These are phyloP conservation scores for Danio kyathit DNA, from an alignment of 2,797 vertebrate species.

Conservation along the genomic window DNA sequence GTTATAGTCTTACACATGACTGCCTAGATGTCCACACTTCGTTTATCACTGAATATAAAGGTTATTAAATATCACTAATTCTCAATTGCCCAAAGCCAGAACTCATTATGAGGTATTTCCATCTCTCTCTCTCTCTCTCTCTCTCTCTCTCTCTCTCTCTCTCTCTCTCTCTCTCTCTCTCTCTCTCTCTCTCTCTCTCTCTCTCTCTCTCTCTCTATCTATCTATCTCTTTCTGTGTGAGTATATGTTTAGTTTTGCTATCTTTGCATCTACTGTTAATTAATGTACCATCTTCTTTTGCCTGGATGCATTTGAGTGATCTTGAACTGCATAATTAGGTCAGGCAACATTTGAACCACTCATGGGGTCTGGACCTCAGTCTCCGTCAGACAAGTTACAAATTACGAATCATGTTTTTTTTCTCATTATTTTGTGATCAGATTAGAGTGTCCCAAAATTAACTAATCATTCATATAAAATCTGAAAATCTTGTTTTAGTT, in stretches of 20 bases:
- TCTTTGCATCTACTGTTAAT: constrained; percentile 58
- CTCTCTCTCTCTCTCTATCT: no score
- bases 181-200: constrained; percentile 20
- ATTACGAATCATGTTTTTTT: constrained; percentile 31
- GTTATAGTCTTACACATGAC: constrained; percentile 24
- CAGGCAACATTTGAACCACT: constrained; percentile 42
- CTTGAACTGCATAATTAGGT: constrained; percentile 60
- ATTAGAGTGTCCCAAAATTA: not conserved
- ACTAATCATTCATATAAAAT: not conserved
- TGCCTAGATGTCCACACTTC: constrained; percentile 14
- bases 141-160: constrained; percentile 10
- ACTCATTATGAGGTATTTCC: constrained; percentile 46
- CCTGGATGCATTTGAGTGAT: constrained; percentile 58
- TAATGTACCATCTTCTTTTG: constrained; percentile 51
- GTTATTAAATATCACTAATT: constrained; percentile 51
- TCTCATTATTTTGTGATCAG: constrained; percentile 29
- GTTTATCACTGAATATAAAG: constrained; percentile 45
- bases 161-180: no score
- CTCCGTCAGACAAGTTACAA: constrained; percentile 18
- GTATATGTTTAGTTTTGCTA: constrained; percentile 39
- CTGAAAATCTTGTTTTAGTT: constrained; percentile 3
- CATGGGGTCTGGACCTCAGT: constrained; percentile 30
- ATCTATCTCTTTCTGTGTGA: no score
- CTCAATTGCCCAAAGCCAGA: constrained; percentile 32
- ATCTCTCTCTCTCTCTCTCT: constrained; percentile 31